Evolutionary conservation across 2,888 invertebrate species (phyloP), one percentile per base, ranked within the genome.

Genomic region (Cryptocephalus moraei): DNA sequence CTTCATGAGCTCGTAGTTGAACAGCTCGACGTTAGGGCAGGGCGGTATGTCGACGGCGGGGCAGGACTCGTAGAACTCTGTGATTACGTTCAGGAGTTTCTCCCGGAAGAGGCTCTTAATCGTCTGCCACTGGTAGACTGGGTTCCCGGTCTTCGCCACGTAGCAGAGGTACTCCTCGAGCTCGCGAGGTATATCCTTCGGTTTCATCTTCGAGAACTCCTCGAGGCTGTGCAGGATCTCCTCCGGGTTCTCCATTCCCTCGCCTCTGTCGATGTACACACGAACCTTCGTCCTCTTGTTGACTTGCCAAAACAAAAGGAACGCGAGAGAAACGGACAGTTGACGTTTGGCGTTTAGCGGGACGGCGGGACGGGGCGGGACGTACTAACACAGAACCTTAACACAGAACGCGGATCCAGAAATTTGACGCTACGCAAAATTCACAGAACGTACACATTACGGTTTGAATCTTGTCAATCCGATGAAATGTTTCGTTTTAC

Each of bases 111-210:
- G 79, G 66, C 84, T 83, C 71, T 91, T 91, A 43, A 94, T 80
- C 54, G 86, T 77, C 40, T 86, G 75, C 94, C 94, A 95, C 64
- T 91, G 91, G 68, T 91, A 94, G 55, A 94, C 82, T 34, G 91
- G 91, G 73, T 94, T 91, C 54, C 95, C 94, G 62, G 92, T 93
- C 71, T 88, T 88, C 6, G 94, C 94, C 57, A 95, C 91, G 74
- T 86, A 87, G 57, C 80, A 79, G 56, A 95, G 76, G 68, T 92
- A 94, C 50, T 91, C 91, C 63, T 94, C 92, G 50, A 95, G 75
- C 65, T 91, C 85, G 53, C 84, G 81, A 13, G 93, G 91, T 61
- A 94, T 91, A 61, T 86, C 87, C 68, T 85, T 85, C 10, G 82
- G 81, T 59, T 77, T 77, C 39, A 75, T 52, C 71, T 91, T 88